A percentile compares a stretch with the other conserved stretches of the same genome.
phyloP scores from a whole-genome alignment of 2,888 invertebrate genomes.

The Magallana nippona region DNA sequence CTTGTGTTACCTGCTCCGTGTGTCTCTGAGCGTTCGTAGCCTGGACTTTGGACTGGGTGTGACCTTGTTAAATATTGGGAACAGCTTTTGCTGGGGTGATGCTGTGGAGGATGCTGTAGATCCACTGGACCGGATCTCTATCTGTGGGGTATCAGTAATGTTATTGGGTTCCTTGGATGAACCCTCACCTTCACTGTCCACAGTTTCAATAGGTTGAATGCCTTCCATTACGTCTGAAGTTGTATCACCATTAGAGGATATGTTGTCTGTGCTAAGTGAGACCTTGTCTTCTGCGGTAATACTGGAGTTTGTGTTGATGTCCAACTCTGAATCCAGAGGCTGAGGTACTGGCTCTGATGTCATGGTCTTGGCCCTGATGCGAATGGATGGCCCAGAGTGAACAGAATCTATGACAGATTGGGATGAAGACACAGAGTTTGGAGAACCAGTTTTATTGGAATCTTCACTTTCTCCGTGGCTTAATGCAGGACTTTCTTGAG shows the following conservation, averaged over 20 bases:
- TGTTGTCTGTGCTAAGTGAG: slow-evolving; percentile 6
- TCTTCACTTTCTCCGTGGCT: background rate
- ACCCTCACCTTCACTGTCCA: background rate
- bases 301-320: background rate
- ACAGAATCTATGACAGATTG: background rate
- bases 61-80: slow-evolving; percentile 43
- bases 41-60: slow-evolving; percentile 22
- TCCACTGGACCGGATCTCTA: background rate
- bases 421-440: background rate
- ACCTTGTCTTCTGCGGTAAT: background rate
- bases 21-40: background rate
- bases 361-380: background rate
- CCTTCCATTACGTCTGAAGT: slow-evolving; percentile 2
- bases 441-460: background rate
- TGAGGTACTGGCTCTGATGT: background rate
- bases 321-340: background rate
- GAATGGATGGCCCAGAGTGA: slow-evolving; percentile 15
- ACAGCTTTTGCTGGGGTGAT: slow-evolving; percentile 32
- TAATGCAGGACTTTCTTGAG: background rate
- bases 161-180: background rate
- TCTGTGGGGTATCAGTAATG: background rate
- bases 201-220: slow-evolving; percentile 11
- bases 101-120: background rate
- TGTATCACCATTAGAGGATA: background rate
- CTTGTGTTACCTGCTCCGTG: background rate